Evolutionary conservation across 2,888 invertebrate genomes (phyloP), one percentile per base, ranked within the genome.

Genomic region (Oasisia sp.): DNA sequence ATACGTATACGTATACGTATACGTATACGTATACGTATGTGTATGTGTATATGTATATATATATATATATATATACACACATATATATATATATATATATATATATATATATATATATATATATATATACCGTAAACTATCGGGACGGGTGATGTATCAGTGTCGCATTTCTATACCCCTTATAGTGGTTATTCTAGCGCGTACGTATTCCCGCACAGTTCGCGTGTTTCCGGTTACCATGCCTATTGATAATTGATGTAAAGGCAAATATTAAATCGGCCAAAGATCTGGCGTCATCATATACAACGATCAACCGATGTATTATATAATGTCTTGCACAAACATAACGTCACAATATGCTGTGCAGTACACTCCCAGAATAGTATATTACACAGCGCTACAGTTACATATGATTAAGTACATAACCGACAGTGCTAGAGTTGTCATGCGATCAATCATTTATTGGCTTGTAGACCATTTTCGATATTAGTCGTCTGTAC

Each of bases 31-130:
- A 45, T 11, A 45, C 7, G 45, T 45, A 7, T 45, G 45, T 45
- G 11, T 45, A 9, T 7, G 45, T 45, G 45, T 45, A 9, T 45
- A 9, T 7, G 7, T 9, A 89, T 89, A 89, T 89, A 89, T 89
- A 89, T 89, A 89, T 8, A 89, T 89, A 11, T 89, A 89, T 11
- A 89, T 89, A 89, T 89, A 89, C 11, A 89, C 11, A 89, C 32
- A 89, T 89, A 89, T 89, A 89, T 89, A 89, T 89, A 89, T 89
- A 89, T 89, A 89, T 89, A 89, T 89, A 89, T 89, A 89, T 89
- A 45, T 45, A 45, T 45, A 45, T 8, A 4, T 45, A 45, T 45
- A 8, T 8, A 45, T 45, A 45, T 45, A 45, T 45, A 45, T 45
- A 45, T 45, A 45, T 45, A 45, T 45, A 45, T 50, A 50, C 0